Conservation (phyloP, 2,888 invertebrate species). For the Gastrophysa polygoni region DNA sequence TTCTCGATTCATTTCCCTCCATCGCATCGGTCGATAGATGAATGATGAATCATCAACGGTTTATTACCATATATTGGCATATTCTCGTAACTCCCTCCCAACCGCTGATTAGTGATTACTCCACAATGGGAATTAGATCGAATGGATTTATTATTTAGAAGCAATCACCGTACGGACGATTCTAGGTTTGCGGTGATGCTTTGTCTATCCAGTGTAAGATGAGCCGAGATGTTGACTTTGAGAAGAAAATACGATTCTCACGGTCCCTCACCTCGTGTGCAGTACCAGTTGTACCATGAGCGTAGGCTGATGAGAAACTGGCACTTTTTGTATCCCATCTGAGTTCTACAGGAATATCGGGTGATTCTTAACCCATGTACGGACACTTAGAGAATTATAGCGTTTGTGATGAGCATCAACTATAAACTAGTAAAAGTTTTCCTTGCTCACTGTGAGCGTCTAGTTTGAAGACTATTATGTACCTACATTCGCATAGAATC, state of each 20-base stretch:
- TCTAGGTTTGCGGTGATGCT: constrained; percentile 11
- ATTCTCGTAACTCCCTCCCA: constrained; percentile 1
- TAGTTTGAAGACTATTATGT: too few species aligned
- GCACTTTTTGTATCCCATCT: too few species aligned
- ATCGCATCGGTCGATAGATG: neutral
- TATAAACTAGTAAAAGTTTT: too few species aligned
- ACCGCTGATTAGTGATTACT: constrained; percentile 18
- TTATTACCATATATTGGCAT: constrained; percentile 19
- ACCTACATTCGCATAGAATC: too few species aligned
- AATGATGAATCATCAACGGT: neutral
- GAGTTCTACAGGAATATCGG: too few species aligned
- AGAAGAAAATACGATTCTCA: constrained; percentile 18
- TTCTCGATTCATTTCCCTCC: neutral
- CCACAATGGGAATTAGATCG: constrained; percentile 29
- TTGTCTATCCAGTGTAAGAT: neutral
- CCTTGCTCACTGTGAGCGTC: too few species aligned
- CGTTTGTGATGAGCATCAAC: too few species aligned
- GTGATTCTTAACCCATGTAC: too few species aligned
- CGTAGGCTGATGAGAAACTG: neutral
- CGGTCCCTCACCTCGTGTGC: constrained; percentile 19
- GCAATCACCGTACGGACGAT: constrained; percentile 24
- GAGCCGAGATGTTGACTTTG: neutral
- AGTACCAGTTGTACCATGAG: neutral
- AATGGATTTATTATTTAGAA: constrained; percentile 31
- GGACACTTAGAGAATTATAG: too few species aligned